These are phyloP conservation scores for Micromesistius poutassou DNA, from an alignment of 2,797 vertebrate species.

Conservation along the genomic window DNA sequence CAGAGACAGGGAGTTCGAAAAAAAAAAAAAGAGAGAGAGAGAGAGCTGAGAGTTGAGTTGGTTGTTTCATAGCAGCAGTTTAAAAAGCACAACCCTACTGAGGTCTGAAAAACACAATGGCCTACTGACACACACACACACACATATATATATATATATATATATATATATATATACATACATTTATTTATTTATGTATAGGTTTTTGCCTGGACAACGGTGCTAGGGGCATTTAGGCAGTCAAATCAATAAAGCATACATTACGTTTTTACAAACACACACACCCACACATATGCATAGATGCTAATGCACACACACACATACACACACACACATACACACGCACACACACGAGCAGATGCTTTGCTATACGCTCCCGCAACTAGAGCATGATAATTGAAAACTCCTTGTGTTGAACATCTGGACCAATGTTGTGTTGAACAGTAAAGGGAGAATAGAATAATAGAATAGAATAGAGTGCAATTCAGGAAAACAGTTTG, in stretches of 20 bases:
- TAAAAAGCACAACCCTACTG: too few species aligned
- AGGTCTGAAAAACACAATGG: too few species aligned
- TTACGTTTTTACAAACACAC: neutral
- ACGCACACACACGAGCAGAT: neutral
- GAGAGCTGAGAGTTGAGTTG: too few species aligned
- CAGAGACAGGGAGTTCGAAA: too few species aligned
- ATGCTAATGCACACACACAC: slow-evolving; percentile 7
- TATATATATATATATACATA: neutral
- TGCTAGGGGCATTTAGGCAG: too few species aligned
- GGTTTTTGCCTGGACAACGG: neutral
- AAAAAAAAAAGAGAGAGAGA: too few species aligned
- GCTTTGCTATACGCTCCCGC: slow-evolving; percentile 8
- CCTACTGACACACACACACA: too few species aligned
- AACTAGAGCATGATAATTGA: slow-evolving; percentile 52
- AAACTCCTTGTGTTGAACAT: slow-evolving; percentile 42
- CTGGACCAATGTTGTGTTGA: slow-evolving; percentile 27
- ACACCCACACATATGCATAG: neutral
- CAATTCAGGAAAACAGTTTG: slow-evolving; percentile 5
- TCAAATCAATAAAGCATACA: too few species aligned
- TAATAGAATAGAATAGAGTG: neutral
- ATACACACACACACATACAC: neutral
- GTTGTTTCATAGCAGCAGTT: too few species aligned
- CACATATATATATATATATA: neutral
- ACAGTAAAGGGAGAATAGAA: neutral
- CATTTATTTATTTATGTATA: neutral